phyloP scores from a whole-genome alignment of 2,888 invertebrate genomes.

The Parnassius apollo region DNA sequence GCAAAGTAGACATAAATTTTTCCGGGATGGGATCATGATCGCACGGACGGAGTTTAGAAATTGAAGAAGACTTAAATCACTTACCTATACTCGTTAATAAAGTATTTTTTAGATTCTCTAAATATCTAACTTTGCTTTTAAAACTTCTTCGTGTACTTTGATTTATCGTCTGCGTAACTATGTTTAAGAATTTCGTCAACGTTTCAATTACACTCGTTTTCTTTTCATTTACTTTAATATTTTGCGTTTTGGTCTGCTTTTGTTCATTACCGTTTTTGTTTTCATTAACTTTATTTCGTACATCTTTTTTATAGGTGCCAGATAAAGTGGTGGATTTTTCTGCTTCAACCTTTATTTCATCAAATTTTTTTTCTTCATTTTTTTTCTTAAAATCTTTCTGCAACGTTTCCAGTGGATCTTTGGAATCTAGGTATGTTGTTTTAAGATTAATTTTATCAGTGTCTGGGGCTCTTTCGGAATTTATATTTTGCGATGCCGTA shows the following conservation, averaged over 20 bases:
- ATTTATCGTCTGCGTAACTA: constrained; percentile 64
- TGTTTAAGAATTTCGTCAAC: constrained; percentile 56
- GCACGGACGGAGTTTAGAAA: not conserved
- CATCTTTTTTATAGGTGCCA: constrained; percentile 9
- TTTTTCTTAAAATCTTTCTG: not conserved
- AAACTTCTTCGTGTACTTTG: constrained; percentile 63
- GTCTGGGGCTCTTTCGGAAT: not conserved
- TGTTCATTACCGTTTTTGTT: constrained; percentile 24
- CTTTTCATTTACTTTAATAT: constrained; percentile 27
- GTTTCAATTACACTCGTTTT: constrained; percentile 52
- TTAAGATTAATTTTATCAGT: not conserved
- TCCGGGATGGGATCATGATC: too few species aligned
- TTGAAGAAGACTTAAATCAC: not conserved
- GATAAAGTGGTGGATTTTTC: not conserved
- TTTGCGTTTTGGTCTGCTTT: not conserved
- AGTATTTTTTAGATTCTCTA: constrained; percentile 80
- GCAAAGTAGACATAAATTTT: too few species aligned
- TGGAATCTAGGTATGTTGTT: not conserved
- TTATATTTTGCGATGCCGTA: not conserved
- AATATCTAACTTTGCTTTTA: constrained; percentile 80
- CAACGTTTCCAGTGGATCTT: not conserved
- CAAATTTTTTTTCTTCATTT: not conserved
- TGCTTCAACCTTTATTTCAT: not conserved
- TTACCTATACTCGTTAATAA: constrained; percentile 85
- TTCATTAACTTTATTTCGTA: constrained; percentile 17